Evolutionary conservation across 2,888 invertebrate genomes (phyloP), one percentile per base, ranked within the genome.

Genomic region (Drosophila mimetica): DNA sequence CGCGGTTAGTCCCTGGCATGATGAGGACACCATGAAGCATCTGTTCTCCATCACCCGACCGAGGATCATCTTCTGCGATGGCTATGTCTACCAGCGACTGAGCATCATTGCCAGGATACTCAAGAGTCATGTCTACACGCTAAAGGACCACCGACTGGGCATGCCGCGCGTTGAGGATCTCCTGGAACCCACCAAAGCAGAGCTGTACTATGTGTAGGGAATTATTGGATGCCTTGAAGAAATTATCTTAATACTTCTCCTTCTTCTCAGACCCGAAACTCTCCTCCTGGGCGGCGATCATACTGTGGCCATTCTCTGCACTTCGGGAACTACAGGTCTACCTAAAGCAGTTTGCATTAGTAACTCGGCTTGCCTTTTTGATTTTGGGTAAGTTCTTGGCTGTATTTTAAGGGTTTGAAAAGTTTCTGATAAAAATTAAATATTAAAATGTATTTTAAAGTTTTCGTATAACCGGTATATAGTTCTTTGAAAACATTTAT

Each of bases 1-100:
- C 75, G 86, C 91, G 1, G 78, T 91, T 9, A 90, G 89, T 65
- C 85, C 89, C 32, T 74, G 79, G 48, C 89, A 89, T 13, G 88
- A 89, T 51, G 89, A 90, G 79, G 82, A 67, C 4, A 83, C 85
- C 8, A 83, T 92, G 6, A 87, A 83, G 59, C 89, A 91, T 48
- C 77, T 90, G 30, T 90, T 90, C 44, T 81, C 79, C 46, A 84
- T 86, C 41, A 90, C 91, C 2, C 86, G 88, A 9, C 91, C 91
- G 0, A 86, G 88, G 14, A 36, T 91, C 6, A 89, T 92, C 37
- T 91, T 92, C 52, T 92, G 91, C 60, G 91, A 91, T 76, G 89
- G 87, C 2, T 61, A 61, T 0, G 69, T 83, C 55, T 91, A 89
- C 52, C 66, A 76, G 1, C 72, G 82, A 11, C 47, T 91, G 8